Evolutionary conservation across 2,113 vertebrate genomes (phyloP), one percentile per base, ranked within the genome.

Genomic region (Dryoscopus gambensis): DNA sequence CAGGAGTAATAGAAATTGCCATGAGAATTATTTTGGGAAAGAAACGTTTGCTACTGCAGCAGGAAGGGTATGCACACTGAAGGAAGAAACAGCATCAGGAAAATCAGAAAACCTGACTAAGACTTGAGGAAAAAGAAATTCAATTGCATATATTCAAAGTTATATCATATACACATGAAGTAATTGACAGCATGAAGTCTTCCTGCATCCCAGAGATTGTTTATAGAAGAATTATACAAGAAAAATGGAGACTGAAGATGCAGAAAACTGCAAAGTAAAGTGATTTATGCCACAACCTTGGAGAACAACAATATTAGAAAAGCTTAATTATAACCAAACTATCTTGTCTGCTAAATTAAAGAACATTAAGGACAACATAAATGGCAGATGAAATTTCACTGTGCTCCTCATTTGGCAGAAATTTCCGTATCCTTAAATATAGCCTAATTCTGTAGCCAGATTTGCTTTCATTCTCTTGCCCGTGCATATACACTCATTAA

Each of bases 331-430:
- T 80, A 94, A 74, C 31, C 56, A 42, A 95, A 87, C 74, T 93
- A 76, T 81, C 90, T 88, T 81, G 55, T 76, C 89, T 92, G 53
- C 81, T 96, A 91, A 93, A 96, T 92, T 96, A 97, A 90, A 89
- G 60, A 91, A 91, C 82, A 91, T 91, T 91, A 96, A 73, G 44
- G 80, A 67, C 49, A 95, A 74, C 86, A 75, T 75, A 94, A 91
- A 65, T 82, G 86, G 87, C 56, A 96, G 84, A 84, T 64, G 62
- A 89, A 95, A 93, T 92, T 94, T 92, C 62, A 78, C 35, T 81
- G 42, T 78, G 76, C 46, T 90, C 47, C 76, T 75, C 81, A 37
- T 93, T 78, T 79, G 73, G 73, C 92, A 96, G 85, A 95, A 92
- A 55, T 82, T 90, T 90, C 71, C 92, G 64, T 40, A 88, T 64